Evolutionary conservation across 2,888 invertebrate genomes (phyloP).

Genomic region (Drosophila fulvimacula): DNA sequence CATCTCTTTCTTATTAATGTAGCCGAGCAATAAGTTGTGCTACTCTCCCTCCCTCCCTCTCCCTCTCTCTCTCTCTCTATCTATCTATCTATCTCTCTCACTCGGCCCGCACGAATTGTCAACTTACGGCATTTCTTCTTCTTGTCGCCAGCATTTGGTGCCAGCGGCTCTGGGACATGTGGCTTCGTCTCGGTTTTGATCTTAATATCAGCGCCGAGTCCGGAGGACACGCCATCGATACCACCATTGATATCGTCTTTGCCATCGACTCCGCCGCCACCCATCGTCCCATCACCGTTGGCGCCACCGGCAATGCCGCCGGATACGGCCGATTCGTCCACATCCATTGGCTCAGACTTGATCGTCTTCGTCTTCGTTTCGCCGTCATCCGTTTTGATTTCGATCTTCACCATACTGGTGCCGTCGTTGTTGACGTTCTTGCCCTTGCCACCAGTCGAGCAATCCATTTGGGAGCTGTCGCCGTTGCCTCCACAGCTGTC

Average conservation of each 20-base stretch:
- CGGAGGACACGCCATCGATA: conserved; percentile 76
- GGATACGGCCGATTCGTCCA: conserved; percentile 72
- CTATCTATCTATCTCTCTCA: background rate
- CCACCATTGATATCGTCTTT: conserved; percentile 88
- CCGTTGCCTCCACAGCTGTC: conserved; percentile 83
- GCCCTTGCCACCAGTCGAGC: conserved; percentile 85
- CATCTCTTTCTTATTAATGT: conserved; percentile 11
- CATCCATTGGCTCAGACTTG: conserved; percentile 85
- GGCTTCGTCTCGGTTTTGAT: conserved; percentile 88
- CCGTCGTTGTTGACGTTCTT: conserved; percentile 89
- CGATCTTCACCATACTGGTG: conserved; percentile 77
- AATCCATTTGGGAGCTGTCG: conserved; percentile 85
- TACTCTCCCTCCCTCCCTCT: background rate
- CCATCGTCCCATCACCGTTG: conserved; percentile 63
- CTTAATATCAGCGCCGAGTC: conserved; percentile 78
- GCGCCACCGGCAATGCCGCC: conserved; percentile 29
- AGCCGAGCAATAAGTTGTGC: background rate
- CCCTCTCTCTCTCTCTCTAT: no score
- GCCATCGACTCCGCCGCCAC: conserved; percentile 85
- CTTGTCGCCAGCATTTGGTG: conserved; percentile 86
- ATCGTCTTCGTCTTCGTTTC: conserved; percentile 67
- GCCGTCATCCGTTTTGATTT: conserved; percentile 79
- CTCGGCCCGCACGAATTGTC: background rate
- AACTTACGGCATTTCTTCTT: conserved; percentile 89
- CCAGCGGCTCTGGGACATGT: conserved; percentile 86